A percentile compares a stretch with the other conserved stretches of the same genome.
These are phyloP conservation scores for Gymnoscopelus braueri DNA, from an alignment of 2,797 vertebrate species.

Conservation along the genomic window DNA sequence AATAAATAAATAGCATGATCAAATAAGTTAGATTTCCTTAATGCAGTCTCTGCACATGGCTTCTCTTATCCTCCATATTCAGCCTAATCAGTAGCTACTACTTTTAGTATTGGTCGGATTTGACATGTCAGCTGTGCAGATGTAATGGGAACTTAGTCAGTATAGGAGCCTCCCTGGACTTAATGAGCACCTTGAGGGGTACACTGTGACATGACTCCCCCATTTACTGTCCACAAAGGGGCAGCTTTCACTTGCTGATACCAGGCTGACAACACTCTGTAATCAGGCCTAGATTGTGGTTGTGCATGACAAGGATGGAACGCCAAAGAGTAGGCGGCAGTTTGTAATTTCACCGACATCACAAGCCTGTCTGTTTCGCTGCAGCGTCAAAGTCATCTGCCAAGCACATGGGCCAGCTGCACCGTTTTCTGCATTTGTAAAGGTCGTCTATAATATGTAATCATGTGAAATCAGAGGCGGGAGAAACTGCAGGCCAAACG, in stretches of 20 bases:
- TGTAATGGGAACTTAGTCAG: conserved; percentile 22
- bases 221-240: conserved; percentile 9
- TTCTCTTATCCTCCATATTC: too few species aligned
- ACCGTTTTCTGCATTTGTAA: neutral
- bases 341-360: conserved; percentile 32
- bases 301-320: conserved; percentile 35
- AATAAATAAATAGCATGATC: too few species aligned
- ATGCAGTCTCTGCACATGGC: neutral
- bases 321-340: conserved; percentile 5
- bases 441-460: conserved; percentile 3
- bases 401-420: neutral
- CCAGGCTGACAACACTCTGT: conserved; percentile 33
- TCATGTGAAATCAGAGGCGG: neutral
- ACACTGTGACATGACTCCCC: conserved; percentile 7
- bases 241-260: conserved; percentile 32
- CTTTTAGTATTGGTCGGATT: conserved; percentile 1
- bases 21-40: neutral
- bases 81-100: neutral
- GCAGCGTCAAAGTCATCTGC: neutral
- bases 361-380: conserved; percentile 1
- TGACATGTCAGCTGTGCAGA: conserved; percentile 18
- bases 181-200: conserved; percentile 22
- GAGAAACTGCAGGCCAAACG: neutral
- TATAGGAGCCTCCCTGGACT: conserved; percentile 13
- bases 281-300: conserved; percentile 38